Evolutionary conservation across 2,113 vertebrate genomes (phyloP).

Genomic region (Cololabis saira): DNA sequence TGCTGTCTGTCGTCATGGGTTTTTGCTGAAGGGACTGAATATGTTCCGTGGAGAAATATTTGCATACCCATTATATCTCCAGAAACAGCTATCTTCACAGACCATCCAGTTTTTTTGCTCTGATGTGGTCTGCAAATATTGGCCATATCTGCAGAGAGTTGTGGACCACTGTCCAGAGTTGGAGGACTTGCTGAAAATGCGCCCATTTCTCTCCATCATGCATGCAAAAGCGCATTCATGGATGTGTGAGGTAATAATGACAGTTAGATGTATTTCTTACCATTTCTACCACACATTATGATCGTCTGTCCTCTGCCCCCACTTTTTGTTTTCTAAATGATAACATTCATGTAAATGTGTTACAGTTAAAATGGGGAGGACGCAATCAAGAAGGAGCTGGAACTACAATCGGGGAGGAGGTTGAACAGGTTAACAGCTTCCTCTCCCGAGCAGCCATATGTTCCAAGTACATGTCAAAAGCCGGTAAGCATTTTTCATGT

Average conservation of each 20-base stretch:
- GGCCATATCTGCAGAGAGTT: neutral
- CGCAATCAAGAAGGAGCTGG: neutral
- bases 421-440: neutral
- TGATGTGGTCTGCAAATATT: neutral
- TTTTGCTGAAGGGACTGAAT: neutral
- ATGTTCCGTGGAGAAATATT: neutral
- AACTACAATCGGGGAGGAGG: neutral
- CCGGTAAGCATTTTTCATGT: neutral
- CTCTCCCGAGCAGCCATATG: neutral
- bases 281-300: no score
- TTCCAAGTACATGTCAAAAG: neutral
- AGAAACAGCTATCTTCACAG: neutral
- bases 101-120: neutral
- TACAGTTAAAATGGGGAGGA: neutral
- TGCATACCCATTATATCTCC: neutral
- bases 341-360: neutral
- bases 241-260: slow-evolving; percentile 18
- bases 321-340: neutral
- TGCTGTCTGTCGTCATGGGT: neutral
- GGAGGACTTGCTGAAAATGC: neutral
- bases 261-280: neutral
- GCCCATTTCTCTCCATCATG: slow-evolving; percentile 1
- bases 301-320: neutral
- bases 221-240: slow-evolving; percentile 15
- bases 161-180: neutral